Evolutionary conservation across 2,113 vertebrate species (phyloP), one percentile per base, ranked within the genome.

Genomic region (Cryptomyrus ogoouensis): DNA sequence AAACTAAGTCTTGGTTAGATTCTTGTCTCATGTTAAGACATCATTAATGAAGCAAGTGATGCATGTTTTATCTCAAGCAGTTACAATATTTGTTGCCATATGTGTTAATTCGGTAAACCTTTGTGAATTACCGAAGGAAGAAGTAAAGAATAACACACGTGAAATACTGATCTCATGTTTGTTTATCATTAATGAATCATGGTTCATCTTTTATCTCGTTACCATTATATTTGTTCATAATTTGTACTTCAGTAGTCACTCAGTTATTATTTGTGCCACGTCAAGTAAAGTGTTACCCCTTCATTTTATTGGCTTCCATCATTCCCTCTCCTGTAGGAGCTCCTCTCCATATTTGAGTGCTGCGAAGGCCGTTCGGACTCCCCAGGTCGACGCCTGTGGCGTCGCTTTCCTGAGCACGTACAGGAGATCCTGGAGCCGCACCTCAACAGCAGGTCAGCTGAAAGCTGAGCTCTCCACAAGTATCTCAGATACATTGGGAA

Each of bases 371-470:
- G 96, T 52, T 94, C 42, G 0, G 96, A 98, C 91, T 96, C 97
- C 1, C 91, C 96, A 0, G 98, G 98, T 21, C 96, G 97, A 15
- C 97, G 97, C 3, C 94, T 99, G 70, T 99, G 98, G 98, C 97
- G 96, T 89, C 97, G 97, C 89, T 99, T 99, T 94, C 98, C 98
- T 31, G 98, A 99, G 87, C 98, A 99, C 0, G 96, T 99, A 92
- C 98, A 99, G 89, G 98, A 99, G 95, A 99, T 99, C 83, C 93
- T 99, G 92, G 98, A 99, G 92, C 98, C 98, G 87, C 98, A 99
- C 92, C 96, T 99, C 77, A 98, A 97, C 94, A 99, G 98, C 94
- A 96, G 98, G 98, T 99, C 90, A 89, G 7, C 77, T 21, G 27
- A 53, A 15, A 27, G n/a, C 27, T 2, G 12, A 39, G 27, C 27